Evolutionary conservation across 2,888 invertebrate species (phyloP).

Genomic region (Heliconius sara): DNA sequence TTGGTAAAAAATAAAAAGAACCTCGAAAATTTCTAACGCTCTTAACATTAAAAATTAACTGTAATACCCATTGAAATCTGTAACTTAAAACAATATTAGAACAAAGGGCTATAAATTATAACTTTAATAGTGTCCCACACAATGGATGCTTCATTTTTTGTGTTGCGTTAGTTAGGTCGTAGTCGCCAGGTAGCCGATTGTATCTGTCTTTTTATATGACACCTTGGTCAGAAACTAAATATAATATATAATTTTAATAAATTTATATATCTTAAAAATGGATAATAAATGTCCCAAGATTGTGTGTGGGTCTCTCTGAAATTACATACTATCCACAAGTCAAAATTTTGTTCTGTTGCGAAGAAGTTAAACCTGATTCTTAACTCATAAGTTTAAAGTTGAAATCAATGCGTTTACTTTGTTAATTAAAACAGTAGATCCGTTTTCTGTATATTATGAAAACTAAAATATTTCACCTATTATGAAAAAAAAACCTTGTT

Average conservation of each 20-base stretch:
- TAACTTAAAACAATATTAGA: conserved; percentile 51
- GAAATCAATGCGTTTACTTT: too few species aligned
- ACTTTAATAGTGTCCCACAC: conserved; percentile 68
- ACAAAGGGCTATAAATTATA: conserved; percentile 69
- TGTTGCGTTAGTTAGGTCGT: conserved; percentile 58
- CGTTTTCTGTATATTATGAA: neutral
- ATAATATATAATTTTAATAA: neutral
- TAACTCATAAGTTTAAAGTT: neutral
- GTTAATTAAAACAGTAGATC: too few species aligned
- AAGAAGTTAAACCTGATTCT: neutral
- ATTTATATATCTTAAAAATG: too few species aligned
- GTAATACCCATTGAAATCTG: conserved; percentile 25
- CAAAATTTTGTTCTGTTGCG: neutral
- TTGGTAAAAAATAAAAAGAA: neutral
- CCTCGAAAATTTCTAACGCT: neutral
- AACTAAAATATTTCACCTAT: neutral
- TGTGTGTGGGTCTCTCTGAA: neutral
- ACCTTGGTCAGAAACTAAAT: conserved; percentile 21
- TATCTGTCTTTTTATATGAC: conserved; percentile 41
- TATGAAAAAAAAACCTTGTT: neutral
- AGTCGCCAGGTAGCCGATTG: conserved; percentile 60
- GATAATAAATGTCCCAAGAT: too few species aligned
- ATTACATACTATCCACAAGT: neutral
- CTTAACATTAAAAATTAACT: conserved; percentile 14
- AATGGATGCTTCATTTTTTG: conserved; percentile 67